Base-by-base conservation (phyloP, 1,140 invertebrate species). In the Coboldia fuscipes region DNA sequence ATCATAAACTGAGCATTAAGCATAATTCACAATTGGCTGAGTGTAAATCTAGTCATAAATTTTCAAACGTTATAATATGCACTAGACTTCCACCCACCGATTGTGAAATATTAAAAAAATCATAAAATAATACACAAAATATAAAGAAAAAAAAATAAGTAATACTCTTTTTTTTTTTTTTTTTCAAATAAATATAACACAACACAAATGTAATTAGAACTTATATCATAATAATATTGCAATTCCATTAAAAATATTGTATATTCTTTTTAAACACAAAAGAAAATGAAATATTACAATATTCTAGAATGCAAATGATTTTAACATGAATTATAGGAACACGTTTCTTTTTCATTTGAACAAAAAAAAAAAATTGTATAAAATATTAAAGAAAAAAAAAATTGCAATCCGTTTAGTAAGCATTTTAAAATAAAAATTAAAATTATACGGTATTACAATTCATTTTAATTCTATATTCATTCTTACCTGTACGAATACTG, bases 401-500 rank as follows among this genome's bases (percentile, higher is more conserved):
- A 35, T 23, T 7, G 6, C 6, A 12, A 23, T 7, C 22, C 6
- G 22, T 23, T 23, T 12, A 6, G 12, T 6, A 23, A 23, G 12
- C 6, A 23, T 23, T 7, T 23, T 12, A 23, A 23, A 23, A 7
- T 23, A 7, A 23, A 23, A 7, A 12, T 12, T 23, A 6, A 6
- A 12, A 23, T 23, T 23, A 23, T 7, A 23, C 12, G 22, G 22
- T 12, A 7, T 7, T 7, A 23, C 6, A 23, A 23, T 12, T 23
- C 6, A 23, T 7, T 23, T 12, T 23, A 6, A 23, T 27, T 3
- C 9, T 5, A 9, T 7, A 8, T 26, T 30, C 5, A 29, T 36
- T 44, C 18, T 45, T 53, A 83, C 78, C 64, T 86, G 80, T 37
- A 70, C 47, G 41, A 84, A 72, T 34, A 74, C 50, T 30, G 69